Conservation (phyloP, 1,140 invertebrate genomes). For the Pollicipes pollicipes region DNA sequence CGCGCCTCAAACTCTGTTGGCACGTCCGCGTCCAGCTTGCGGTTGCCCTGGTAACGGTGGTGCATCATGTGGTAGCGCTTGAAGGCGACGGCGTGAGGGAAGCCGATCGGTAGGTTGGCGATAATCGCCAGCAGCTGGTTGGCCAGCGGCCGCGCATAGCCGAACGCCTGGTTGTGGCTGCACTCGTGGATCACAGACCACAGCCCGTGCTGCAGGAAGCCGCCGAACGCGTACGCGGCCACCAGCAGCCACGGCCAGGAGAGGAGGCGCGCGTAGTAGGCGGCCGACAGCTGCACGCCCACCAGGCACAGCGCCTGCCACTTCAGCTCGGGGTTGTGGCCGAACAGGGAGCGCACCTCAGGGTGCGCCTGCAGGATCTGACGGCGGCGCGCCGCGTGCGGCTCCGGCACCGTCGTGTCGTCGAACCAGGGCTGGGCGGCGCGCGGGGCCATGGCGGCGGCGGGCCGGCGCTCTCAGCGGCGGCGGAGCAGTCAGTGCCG, state of each 20-base stretch:
- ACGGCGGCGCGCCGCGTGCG: slow-evolving; percentile 84
- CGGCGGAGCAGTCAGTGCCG: too few species aligned
- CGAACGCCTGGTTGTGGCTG: slow-evolving; percentile 90
- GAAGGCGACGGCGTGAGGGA: slow-evolving; percentile 89
- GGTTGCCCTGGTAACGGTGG: slow-evolving; percentile 92
- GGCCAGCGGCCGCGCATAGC: slow-evolving; percentile 58
- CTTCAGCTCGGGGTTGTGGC: slow-evolving; percentile 78
- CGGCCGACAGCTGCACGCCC: slow-evolving; percentile 51
- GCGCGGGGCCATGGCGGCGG: neutral
- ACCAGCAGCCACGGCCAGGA: slow-evolving; percentile 54
- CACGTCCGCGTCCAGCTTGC: slow-evolving; percentile 83
- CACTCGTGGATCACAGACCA: slow-evolving; percentile 86
- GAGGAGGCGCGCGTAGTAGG: slow-evolving; percentile 58
- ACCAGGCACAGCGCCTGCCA: slow-evolving; percentile 74
- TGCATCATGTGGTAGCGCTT: slow-evolving; percentile 97
- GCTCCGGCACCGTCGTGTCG: slow-evolving; percentile 43
- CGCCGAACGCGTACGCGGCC: slow-evolving; percentile 77
- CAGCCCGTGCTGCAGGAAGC: slow-evolving; percentile 89
- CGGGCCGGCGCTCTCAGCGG: too few species aligned
- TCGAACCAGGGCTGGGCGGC: neutral
- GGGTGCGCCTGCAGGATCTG: slow-evolving; percentile 90
- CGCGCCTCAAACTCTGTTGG: slow-evolving; percentile 81
- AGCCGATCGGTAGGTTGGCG: slow-evolving; percentile 83
- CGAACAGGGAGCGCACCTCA: slow-evolving; percentile 85
- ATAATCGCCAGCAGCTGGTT: slow-evolving; percentile 81